Evolutionary conservation across 2,888 invertebrate genomes (phyloP).

Genomic region (Chymomyza fuscimana): DNA sequence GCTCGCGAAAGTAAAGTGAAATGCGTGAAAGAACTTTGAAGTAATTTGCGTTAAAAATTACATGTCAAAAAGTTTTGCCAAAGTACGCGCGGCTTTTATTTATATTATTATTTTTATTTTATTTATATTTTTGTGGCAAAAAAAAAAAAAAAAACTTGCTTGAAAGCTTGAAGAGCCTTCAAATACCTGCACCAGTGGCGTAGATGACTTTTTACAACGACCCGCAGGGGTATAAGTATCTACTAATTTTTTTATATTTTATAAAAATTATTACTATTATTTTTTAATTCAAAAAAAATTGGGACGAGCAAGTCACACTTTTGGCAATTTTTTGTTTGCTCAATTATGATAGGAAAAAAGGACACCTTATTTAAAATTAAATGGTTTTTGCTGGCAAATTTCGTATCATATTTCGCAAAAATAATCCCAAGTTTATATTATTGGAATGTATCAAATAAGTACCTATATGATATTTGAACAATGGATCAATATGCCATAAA

Average conservation of each 20-base stretch:
- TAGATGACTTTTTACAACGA: neutral
- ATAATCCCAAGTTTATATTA: no score
- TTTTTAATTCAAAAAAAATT: no score
- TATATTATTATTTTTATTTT: conserved; percentile 43
- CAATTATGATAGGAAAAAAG: no score
- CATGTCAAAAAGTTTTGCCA: conserved; percentile 40
- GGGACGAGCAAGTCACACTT: no score
- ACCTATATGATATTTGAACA: no score
- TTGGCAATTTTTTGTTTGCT: no score
- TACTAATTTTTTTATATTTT: neutral
- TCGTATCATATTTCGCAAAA: no score
- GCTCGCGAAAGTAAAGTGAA: conserved; percentile 36
- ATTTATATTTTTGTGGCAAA: conserved; percentile 39
- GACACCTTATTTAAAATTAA: no score
- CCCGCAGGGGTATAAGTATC: neutral
- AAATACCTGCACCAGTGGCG: neutral
- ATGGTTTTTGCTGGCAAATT: no score
- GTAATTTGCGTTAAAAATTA: conserved; percentile 54
- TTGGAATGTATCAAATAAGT: no score
- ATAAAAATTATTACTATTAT: no score
- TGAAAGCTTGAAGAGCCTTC: conserved; percentile 31
- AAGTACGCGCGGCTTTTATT: conserved; percentile 14
- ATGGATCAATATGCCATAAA: no score
- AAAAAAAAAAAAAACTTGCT: conserved; percentile 41
- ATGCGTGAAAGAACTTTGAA: conserved; percentile 60